Base-by-base conservation (phyloP, 1,140 invertebrate species). In the Papilio xuthus region DNA sequence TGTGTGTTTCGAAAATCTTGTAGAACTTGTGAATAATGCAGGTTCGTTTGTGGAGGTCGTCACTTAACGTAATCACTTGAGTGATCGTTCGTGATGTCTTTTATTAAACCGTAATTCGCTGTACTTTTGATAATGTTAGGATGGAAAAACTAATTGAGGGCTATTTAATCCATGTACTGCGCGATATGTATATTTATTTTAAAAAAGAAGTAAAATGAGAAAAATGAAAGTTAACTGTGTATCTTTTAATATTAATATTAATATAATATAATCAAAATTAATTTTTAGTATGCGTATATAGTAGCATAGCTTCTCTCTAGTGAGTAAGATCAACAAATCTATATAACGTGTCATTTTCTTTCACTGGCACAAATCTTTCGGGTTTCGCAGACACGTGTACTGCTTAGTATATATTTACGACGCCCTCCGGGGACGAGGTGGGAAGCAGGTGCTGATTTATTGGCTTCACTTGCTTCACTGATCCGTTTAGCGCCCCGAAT, bases 371-470 rank as follows among this genome's bases (percentile, higher is more conserved):
- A 74, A 74, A 74, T 53, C 44, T 56, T 53, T 74, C 72, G 47
- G 47, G 26, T 74, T 23, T 9, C 12, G 18, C 28, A 50, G 26
- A 74, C 72, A 74, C 72, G 72, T 74, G 47, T 74, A 74, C 42
- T 74, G 72, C 72, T 53, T 74, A 74, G 72, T 32, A 74, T 23
- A 74, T 53, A 32, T 53, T 74, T 74, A 74, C 47, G 72, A 53
- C 72, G 6, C 72, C 72, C 72, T 74, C 72, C 23, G 72, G 72
- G 72, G 47, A 53, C 47, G 6, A 47, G 72, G 72, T 74, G 72
- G 44, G 71, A n/a, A 73, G 71, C 42, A 47, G 71, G 42, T 73
- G 71, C 71, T 44, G 71, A 73, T 73, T 73, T 73, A 73, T 73
- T 73, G 42, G 12, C 47, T 26, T 47, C 44, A 6, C 71, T 42